A percentile compares a stretch with the other conserved stretches of the same genome.
Conservation (phyloP, 2,888 invertebrate genomes). For the Tipula helvola region DNA sequence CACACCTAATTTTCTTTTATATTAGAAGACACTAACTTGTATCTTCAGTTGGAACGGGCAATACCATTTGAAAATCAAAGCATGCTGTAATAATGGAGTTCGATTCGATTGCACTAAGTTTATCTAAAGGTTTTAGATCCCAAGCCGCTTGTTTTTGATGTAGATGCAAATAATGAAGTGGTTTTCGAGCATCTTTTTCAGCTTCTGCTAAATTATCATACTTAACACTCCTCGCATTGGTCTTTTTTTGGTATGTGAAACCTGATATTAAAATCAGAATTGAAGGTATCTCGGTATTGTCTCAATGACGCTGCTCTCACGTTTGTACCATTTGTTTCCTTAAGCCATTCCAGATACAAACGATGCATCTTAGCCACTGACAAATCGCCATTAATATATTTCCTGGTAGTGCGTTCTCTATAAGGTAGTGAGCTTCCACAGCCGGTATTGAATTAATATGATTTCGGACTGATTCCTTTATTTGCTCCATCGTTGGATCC, state of each 20-base stretch:
- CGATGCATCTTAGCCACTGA: background rate
- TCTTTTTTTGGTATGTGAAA: background rate
- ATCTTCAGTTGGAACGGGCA: background rate
- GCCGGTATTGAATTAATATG: background rate
- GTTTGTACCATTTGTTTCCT: background rate
- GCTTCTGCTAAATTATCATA: too few relatives aligned
- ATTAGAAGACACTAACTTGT: background rate
- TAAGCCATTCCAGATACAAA: background rate
- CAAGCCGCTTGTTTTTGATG: background rate
- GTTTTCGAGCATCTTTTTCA: background rate
- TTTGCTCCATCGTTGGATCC: background rate
- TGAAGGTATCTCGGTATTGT: background rate
- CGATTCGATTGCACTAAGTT: background rate
- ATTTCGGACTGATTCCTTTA: background rate
- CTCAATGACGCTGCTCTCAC: background rate
- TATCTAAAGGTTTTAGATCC: background rate
- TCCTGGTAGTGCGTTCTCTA: background rate
- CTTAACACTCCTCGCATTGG: background rate
- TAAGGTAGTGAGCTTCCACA: background rate
- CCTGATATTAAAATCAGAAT: background rate
- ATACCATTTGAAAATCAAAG: background rate
- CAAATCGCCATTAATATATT: background rate
- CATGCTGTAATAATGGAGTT: background rate
- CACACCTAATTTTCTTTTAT: background rate
- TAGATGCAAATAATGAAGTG: background rate